Evolutionary conservation across 2,797 vertebrate species (phyloP), one percentile per base, ranked within the genome.

Genomic region (Poecile montanus): DNA sequence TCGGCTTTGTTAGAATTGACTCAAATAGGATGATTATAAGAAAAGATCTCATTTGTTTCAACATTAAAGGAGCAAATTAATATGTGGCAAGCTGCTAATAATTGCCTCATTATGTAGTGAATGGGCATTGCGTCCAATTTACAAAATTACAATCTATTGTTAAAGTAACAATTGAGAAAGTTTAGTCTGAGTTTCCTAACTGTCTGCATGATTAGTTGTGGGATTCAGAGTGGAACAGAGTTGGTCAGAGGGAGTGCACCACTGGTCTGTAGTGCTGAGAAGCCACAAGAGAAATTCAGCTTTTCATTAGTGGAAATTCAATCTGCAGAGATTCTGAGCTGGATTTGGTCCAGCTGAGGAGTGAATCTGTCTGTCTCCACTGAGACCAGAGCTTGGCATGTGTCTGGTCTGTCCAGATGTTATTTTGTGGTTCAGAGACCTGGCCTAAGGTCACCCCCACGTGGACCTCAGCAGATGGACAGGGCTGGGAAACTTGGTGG

Each of bases 1-100:
- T 91, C 66, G 42, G 87, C 96, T 97, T 97, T 97, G 96, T 97
- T 97, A 96, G 95, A 91, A 97, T 96, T 95, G 95, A 95, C 92
- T 96, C 95, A 97, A 97, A 98, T 97, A 96, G 94, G 95, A 95
- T 97, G 97, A 98, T 97, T 97, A 97, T 97, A 98, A 97, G 94
- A 97, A 96, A 97, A 97, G 93, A 97, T 96, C 96, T 97, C 96
- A 97, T 97, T 97, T 97, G 95, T 97, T 97, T 97, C 95, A 91
- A 95, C 97, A 96, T 98, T 97, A 97, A 97, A 98, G 93, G 90
- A 96, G 89, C 96, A 97, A 97, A 97, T 98, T 98, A 98, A 97
- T 96, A 94, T 94, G 92, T 95, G 94, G 87, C 10, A 72, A 97
- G 91, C 91, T 95, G 94, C 91, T 98, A 97, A 97, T 97, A 97